Evolutionary conservation across 1,140 invertebrate species (phyloP), one percentile per base, ranked within the genome.

Genomic region (Anastrepha obliqua): DNA sequence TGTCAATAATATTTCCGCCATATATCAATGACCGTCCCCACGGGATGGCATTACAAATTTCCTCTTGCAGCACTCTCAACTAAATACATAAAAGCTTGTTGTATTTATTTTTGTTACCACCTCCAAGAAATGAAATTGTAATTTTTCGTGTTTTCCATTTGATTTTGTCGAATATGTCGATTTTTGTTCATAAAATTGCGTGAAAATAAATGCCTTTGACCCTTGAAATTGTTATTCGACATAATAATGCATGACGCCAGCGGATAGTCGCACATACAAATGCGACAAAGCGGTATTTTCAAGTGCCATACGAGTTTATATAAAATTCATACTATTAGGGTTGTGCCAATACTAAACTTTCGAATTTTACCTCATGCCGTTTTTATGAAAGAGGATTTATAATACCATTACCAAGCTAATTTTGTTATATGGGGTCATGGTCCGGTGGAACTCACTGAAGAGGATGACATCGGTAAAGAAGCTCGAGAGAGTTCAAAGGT

Each of bases 101-200:
- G 9, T 44, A 15, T 55, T 51, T 81, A 55, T 81, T 81, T 51
- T 55, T 81, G 17, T 62, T 86, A 86, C 85, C 85, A 59, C 85
- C 85, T 62, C n/a, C 85, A 86, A 62, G 17, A 86, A 62, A 86
- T 62, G 59, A 62, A 86, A 86, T 86, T 86, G 59, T 62, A 86
- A 86, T 86, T 60, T 86, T 86, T 59, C 17, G 20, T 60, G 20
- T 85, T 85, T 85, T 85, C n/a, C 81, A 85, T 85, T 85, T 58
- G 51, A 85, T 86, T 86, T 86, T 62, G 58, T 86, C 39, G 58
- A 44, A 2, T 86, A 5, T 86, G 20, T 86, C 17, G 20, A 86
- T 62, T 62, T 86, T 86, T 60, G 13, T 86, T 58, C 44, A 29
- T 42, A 86, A 44, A 86, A 86, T 60, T 86, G 59, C 85, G 85